phyloP scores from a whole-genome alignment of 2,113 vertebrate genomes.

The Oncorhynchus masou region DNA sequence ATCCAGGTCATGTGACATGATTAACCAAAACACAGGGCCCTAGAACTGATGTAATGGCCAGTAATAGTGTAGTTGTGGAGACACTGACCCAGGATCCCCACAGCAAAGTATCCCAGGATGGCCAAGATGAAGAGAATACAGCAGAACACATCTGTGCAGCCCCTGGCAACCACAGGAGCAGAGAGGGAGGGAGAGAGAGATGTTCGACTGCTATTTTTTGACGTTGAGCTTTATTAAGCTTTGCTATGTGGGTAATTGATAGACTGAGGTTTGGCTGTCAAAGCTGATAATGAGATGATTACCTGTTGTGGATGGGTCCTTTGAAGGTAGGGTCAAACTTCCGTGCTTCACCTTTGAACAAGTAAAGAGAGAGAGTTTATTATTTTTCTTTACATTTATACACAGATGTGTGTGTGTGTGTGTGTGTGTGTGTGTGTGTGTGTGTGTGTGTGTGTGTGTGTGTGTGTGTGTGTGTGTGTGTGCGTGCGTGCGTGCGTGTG shows the following conservation, averaged over 20 bases:
- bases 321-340: constrained; percentile 92
- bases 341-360: constrained; percentile 80
- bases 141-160: constrained; percentile 90
- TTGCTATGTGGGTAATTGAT: background rate
- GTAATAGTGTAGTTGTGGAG: background rate
- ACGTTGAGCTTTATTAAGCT: no score
- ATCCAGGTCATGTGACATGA: no score
- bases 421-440: no score
- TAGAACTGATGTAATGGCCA: no score
- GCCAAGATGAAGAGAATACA: constrained; percentile 85
- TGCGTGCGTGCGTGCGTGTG: no score
- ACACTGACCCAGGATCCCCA: constrained; percentile 87
- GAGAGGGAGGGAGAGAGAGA: background rate
- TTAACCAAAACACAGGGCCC: no score
- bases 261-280: background rate
- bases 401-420: background rate
- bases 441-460: no score
- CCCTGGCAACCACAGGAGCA: constrained; percentile 63
- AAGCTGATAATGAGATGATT: background rate
- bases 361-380: constrained; percentile 8
- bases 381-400: background rate
- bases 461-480: background rate
- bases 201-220: no score
- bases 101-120: constrained; percentile 83
- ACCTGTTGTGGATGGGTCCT: constrained; percentile 79